phyloP scores from a whole-genome alignment of 1,140 invertebrate genomes.

The Ooceraea biroi region DNA sequence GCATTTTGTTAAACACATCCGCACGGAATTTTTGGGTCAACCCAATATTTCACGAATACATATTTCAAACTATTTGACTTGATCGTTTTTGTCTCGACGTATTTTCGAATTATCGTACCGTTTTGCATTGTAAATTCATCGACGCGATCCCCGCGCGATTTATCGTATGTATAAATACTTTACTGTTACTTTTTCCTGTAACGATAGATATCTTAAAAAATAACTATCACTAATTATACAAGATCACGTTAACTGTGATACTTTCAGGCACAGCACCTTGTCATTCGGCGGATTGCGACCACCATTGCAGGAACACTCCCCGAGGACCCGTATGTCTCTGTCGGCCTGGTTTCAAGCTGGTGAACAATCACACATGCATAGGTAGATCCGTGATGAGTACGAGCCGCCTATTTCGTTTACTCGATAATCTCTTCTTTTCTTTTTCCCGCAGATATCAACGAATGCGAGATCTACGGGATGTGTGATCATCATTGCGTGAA shows the following conservation, averaged over 20 bases:
- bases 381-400: slow-evolving; percentile 85
- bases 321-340: slow-evolving; percentile 92
- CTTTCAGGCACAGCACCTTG: slow-evolving; percentile 65
- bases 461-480: slow-evolving; percentile 91
- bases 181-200: no score
- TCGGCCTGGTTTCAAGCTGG: slow-evolving; percentile 89
- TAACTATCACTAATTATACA: not conserved
- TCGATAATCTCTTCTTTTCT: slow-evolving; percentile 67
- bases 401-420: not conserved
- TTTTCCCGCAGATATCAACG: slow-evolving; percentile 90
- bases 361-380: slow-evolving; percentile 90
- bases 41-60: slow-evolving; percentile 7
- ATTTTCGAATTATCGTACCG: no score
- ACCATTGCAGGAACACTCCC: slow-evolving; percentile 84
- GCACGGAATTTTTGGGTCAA: no score
- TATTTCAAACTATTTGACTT: not conserved
- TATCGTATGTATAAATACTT: no score
- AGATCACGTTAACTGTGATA: slow-evolving; percentile 6
- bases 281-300: slow-evolving; percentile 54
- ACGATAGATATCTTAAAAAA: not conserved
- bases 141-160: no score
- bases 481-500: slow-evolving; percentile 96
- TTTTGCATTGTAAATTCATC: no score
- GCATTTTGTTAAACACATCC: no score
- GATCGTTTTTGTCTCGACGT: no score